A percentile compares a stretch with the other conserved stretches of the same genome.
Evolutionary conservation across 2,888 invertebrate genomes (phyloP).

Genomic region (Rotaria socialis): DNA sequence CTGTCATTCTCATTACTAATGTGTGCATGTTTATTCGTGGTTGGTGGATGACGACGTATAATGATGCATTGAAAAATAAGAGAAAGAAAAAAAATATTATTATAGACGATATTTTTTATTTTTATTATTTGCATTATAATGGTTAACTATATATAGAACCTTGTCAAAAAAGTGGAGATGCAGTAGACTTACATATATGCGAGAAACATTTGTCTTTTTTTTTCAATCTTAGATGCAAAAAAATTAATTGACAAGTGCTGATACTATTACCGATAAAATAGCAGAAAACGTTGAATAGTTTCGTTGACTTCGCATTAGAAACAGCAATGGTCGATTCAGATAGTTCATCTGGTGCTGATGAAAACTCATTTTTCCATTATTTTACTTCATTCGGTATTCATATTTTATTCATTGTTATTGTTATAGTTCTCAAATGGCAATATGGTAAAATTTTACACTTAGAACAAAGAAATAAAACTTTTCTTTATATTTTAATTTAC

Average conservation of each 20-base stretch:
- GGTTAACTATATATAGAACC: background rate
- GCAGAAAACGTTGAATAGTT: background rate
- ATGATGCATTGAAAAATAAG: background rate
- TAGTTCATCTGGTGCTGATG: background rate
- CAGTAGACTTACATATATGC: background rate
- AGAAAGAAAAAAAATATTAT: background rate
- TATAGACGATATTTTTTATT: background rate
- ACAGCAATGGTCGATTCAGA: background rate
- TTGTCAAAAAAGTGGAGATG: background rate
- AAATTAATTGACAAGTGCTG: background rate
- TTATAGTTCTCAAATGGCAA: slow-evolving; percentile 22
- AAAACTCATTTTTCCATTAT: background rate
- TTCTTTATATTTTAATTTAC: background rate
- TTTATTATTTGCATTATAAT: background rate
- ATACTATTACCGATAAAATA: background rate
- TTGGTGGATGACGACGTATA: background rate
- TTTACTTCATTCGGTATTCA: slow-evolving; percentile 7
- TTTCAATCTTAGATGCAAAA: background rate
- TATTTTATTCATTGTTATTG: background rate
- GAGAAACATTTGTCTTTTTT: background rate
- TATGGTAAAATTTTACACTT: background rate
- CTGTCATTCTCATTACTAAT: background rate
- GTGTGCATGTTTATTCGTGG: background rate
- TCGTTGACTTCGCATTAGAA: background rate
- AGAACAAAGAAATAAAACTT: background rate